A percentile compares a stretch with the other conserved stretches of the same genome.
Conservation (phyloP, 2,113 vertebrate genomes). For the Myrmophylax atrothorax region DNA sequence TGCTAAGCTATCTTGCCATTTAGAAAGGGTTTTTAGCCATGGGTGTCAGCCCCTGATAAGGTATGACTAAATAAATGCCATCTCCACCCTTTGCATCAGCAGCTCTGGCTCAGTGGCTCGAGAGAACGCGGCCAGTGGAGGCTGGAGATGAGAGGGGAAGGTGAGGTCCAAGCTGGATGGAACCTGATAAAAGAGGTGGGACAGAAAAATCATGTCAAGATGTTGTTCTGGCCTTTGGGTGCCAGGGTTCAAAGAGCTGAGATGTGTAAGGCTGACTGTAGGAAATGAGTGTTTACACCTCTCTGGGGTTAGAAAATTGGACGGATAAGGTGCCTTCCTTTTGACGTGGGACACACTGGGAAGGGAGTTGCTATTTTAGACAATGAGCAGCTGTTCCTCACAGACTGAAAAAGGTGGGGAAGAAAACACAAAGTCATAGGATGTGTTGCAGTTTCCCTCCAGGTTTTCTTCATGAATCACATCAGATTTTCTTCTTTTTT, state of each 20-base stretch:
- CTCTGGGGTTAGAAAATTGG: slow-evolving; percentile 63
- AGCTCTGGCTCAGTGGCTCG: neutral
- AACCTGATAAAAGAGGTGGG: slow-evolving; percentile 1
- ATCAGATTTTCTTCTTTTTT: neutral
- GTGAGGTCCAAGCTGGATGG: slow-evolving; percentile 13
- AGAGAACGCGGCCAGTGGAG: slow-evolving; percentile 15
- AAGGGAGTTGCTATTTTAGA: slow-evolving; percentile 76
- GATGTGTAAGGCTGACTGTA: slow-evolving; percentile 46
- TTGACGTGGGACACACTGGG: slow-evolving; percentile 68
- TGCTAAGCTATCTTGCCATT: neutral
- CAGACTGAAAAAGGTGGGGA: slow-evolving; percentile 32
- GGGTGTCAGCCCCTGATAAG: slow-evolving; percentile 30
- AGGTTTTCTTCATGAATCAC: slow-evolving; percentile 44
- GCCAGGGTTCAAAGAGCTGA: slow-evolving; percentile 19
- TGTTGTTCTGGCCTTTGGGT: slow-evolving; percentile 15
- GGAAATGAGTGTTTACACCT: slow-evolving; percentile 76
- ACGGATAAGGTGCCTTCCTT: slow-evolving; percentile 75
- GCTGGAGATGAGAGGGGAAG: slow-evolving; percentile 43
- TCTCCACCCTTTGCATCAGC: slow-evolving; percentile 34
- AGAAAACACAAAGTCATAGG: slow-evolving; percentile 56
- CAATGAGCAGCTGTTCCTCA: slow-evolving; percentile 67
- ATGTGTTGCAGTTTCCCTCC: slow-evolving; percentile 49
- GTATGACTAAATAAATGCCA: slow-evolving; percentile 34
- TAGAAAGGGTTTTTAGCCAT: neutral
- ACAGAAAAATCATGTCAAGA: neutral